phyloP scores from a whole-genome alignment of 2,888 invertebrate species.

The Heterodera filipjevi region DNA sequence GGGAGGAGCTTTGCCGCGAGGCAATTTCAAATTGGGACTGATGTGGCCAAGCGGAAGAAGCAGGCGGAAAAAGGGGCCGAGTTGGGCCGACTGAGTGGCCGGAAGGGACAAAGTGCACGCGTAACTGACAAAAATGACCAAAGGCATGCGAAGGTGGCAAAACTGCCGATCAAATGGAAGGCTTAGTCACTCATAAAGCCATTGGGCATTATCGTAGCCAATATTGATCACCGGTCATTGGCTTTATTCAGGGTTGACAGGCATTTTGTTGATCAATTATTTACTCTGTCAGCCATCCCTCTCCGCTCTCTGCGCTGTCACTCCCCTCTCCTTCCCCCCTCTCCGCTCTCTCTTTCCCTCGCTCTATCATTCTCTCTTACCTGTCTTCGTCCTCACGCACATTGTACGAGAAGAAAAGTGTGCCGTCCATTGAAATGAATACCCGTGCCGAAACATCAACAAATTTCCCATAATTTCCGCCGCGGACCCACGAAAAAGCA shows the following conservation, averaged over 20 bases:
- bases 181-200: too few species aligned
- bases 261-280: too few species aligned
- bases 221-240: too few species aligned
- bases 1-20: background rate
- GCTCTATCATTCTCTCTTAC: conserved; percentile 37
- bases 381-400: conserved; percentile 52
- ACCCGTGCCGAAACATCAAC: conserved; percentile 52
- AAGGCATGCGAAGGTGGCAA: background rate
- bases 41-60: conserved; percentile 41
- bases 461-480: conserved; percentile 50
- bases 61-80: conserved; percentile 63
- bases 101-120: conserved; percentile 60
- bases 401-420: conserved; percentile 59
- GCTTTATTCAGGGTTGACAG: too few species aligned
- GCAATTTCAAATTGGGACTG: background rate
- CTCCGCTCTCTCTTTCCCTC: background rate
- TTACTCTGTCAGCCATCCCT: too few species aligned
- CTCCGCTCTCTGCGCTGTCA: too few species aligned
- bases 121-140: conserved; percentile 45
- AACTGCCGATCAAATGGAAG: background rate
- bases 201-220: too few species aligned
- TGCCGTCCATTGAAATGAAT: conserved; percentile 63
- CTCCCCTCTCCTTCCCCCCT: background rate
- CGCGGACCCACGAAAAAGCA: conserved; percentile 58
- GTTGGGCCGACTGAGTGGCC: conserved; percentile 59